A percentile compares a stretch with the other conserved stretches of the same genome.
These are phyloP conservation scores for Metopolophium dirhodum DNA, from an alignment of 1,140 invertebrate species.

Conservation along the genomic window DNA sequence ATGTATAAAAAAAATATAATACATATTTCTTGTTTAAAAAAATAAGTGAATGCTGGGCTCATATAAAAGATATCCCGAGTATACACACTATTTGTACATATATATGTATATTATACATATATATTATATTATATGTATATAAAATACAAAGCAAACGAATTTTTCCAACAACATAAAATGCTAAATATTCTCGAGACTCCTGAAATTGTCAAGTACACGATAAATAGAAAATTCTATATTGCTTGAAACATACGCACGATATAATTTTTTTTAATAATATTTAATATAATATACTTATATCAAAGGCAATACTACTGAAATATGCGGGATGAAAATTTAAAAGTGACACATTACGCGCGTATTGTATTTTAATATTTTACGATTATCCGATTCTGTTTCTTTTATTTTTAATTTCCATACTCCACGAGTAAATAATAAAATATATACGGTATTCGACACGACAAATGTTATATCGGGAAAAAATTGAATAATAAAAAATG, in stretches of 20 bases:
- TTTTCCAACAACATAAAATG: neutral
- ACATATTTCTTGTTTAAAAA: neutral
- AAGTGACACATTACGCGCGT: neutral
- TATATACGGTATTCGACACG: neutral
- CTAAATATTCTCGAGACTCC: neutral
- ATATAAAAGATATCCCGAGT: neutral
- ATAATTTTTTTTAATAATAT: neutral
- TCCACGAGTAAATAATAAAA: neutral
- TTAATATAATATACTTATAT: neutral
- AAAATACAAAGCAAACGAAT: neutral
- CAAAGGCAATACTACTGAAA: neutral
- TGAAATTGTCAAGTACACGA: neutral
- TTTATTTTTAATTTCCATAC: neutral
- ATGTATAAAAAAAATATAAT: neutral
- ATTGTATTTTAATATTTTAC: neutral
- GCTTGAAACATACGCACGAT: neutral
- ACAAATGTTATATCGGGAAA: neutral
- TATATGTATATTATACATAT: no score
- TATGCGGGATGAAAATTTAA: neutral
- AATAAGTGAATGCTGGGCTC: neutral
- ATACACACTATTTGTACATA: neutral
- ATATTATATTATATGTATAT: neutral
- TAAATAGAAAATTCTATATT: neutral
- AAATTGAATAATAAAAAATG: neutral
- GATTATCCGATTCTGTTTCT: neutral